phyloP scores from a whole-genome alignment of 2,113 vertebrate genomes.

The Erpornis zantholeuca region DNA sequence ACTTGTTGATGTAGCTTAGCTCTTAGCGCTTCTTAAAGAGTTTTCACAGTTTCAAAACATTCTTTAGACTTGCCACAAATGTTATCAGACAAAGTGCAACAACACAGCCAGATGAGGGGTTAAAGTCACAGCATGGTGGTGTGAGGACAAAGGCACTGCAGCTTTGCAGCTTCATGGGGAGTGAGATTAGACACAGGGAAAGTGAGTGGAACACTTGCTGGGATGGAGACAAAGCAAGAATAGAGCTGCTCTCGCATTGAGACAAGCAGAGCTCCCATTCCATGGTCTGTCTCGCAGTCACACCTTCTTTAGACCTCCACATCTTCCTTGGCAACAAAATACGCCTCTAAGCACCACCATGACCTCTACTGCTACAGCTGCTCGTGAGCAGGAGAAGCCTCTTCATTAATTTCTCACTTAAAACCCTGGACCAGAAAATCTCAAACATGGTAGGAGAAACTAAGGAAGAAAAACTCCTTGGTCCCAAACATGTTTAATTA shows the following conservation, averaged over 20 bases:
- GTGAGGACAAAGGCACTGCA: conserved; percentile 34
- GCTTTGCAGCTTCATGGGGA: conserved; percentile 33
- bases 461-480: neutral
- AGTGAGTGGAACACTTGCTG: neutral
- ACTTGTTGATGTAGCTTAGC: neutral
- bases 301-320: neutral
- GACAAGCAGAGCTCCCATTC: neutral
- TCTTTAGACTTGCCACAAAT: conserved; percentile 50
- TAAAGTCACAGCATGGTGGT: conserved; percentile 40
- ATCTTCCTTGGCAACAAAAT: conserved; percentile 14
- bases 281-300: neutral
- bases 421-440: neutral
- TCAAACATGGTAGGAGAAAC: neutral
- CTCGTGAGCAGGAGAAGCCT: neutral
- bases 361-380: neutral
- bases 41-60: conserved; percentile 58
- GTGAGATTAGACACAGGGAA: conserved; percentile 35
- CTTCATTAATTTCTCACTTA: neutral
- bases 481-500: neutral
- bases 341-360: neutral
- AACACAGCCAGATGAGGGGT: conserved; percentile 25
- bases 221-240: conserved; percentile 36
- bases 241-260: neutral
- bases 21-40: neutral
- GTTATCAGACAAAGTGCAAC: conserved; percentile 47